Evolutionary conservation across 1,140 invertebrate species (phyloP).

Genomic region (Periplaneta americana): DNA sequence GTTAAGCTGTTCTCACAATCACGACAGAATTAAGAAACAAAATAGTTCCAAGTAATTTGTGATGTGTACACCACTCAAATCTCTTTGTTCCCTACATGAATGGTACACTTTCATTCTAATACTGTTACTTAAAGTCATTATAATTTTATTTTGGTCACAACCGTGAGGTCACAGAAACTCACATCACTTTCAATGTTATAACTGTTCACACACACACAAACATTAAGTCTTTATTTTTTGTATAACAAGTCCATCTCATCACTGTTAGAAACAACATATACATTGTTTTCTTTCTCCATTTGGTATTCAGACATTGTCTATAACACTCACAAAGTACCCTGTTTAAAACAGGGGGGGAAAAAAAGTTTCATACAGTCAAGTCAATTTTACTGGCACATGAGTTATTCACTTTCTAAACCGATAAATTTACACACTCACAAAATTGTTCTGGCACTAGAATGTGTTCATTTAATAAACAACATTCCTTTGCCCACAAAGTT

Average conservation of each 20-base stretch:
- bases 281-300: background rate
- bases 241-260: background rate
- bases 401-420: background rate
- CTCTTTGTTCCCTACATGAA: background rate
- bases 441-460: background rate
- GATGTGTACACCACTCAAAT: background rate
- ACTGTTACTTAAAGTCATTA: background rate
- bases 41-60: background rate
- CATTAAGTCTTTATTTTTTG: too few relatives aligned
- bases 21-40: background rate
- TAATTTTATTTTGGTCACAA: background rate
- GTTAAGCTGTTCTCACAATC: background rate
- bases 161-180: background rate
- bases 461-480: background rate
- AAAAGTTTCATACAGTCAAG: background rate
- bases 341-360: background rate
- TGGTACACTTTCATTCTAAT: background rate
- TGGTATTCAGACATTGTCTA: background rate
- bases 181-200: background rate
- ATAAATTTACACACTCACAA: background rate
- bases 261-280: background rate
- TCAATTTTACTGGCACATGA: background rate
- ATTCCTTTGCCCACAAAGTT: background rate
- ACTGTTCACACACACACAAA: background rate
- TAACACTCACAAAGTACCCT: background rate